These are phyloP conservation scores for Thamnophis sirtalis DNA, from an alignment of 2,113 vertebrate genomes.

Conservation along the genomic window DNA sequence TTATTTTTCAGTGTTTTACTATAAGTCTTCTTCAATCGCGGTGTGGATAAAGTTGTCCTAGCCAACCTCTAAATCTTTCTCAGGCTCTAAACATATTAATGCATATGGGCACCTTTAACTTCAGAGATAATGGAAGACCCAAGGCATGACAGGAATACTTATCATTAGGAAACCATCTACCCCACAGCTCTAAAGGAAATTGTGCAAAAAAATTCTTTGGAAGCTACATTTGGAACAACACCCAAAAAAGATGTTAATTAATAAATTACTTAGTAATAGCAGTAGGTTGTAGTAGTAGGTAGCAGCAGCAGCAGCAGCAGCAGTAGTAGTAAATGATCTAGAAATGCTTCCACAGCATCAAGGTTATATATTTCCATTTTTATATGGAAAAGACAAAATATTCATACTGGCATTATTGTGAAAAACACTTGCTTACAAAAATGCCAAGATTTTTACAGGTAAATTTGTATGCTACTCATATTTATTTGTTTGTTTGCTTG, in stretches of 20 bases:
- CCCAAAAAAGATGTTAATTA: background rate
- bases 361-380: too few relatives aligned
- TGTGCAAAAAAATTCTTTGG: too few relatives aligned
- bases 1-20: background rate
- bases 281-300: too few relatives aligned
- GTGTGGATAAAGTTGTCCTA: background rate
- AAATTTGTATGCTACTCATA: background rate
- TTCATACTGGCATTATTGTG: background rate
- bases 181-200: background rate
- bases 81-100: background rate
- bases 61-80: background rate
- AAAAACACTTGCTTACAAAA: background rate
- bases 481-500: background rate
- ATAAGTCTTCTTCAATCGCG: background rate
- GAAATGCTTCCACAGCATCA: too few relatives aligned
- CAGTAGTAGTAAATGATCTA: background rate
- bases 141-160: background rate
- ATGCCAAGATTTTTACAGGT: background rate
- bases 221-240: background rate
- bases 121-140: background rate
- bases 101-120: background rate
- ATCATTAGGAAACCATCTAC: too few relatives aligned
- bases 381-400: background rate
- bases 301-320: too few relatives aligned
- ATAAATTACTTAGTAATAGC: background rate